Base-by-base conservation (phyloP, 2,113 vertebrate species). In the zebrafish (Danio rerio) region DNA sequence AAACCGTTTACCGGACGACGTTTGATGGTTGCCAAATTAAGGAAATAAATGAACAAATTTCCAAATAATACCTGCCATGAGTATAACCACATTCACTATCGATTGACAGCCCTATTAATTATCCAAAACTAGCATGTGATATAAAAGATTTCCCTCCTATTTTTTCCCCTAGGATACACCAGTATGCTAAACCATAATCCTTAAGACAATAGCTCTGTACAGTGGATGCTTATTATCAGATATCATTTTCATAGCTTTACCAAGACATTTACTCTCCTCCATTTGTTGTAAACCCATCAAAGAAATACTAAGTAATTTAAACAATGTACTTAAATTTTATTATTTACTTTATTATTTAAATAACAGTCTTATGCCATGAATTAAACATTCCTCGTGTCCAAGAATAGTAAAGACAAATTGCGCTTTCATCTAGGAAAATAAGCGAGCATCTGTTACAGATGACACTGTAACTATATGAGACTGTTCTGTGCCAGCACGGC, bases 371-470 rank as follows among this genome's bases (percentile, higher is more conserved):
- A 9, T 45, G 63, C 9, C 16, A 66, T 69, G 9, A 5, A 18
- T 73, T 6, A 73, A 55, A 47, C 45, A 76, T 20, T 61, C 55
- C 12, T 59, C 13, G 5, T 8, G 7, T 75, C 59, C 11, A 42
- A 21, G 42, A n/a, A 47, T 59, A 59, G n/a, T 20, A 15, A 11
- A 45, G 53, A 74, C 11, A 20, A 45, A 13, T 43, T 12, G 13
- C 0, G 9, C 40, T 21, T 59, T 45, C n/a, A 59, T 59, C 42
- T 9, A 47, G 42, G n/a, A 42, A 76, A 76, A 76, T 61, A 76
- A 59, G 11, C 47, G 55, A 47, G 73, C 73, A 76, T 76, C 73
- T 76, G 73, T 10, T 61, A 47, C 42, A 59, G 55, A 45, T 42
- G 20, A 42, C 55, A 59, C 11, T 21, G n/a, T 76, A 58, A 45